These are phyloP conservation scores for Drosophila merina DNA, from an alignment of 2,888 invertebrate species.

Conservation along the genomic window DNA sequence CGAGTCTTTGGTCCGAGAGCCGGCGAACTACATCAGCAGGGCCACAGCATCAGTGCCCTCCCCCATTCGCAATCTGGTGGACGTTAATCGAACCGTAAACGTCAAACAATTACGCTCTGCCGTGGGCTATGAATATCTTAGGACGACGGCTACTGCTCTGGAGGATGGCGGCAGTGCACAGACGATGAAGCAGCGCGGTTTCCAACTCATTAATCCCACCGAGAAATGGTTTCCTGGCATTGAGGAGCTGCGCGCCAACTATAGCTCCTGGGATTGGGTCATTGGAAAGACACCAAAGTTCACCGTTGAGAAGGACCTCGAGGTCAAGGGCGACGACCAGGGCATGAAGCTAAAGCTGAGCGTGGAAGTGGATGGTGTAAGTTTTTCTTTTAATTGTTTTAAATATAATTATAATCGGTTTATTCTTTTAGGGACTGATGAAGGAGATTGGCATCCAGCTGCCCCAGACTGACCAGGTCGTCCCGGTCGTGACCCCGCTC, in stretches of 20 bases:
- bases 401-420: not conserved
- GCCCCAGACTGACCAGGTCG: slow-evolving; percentile 81
- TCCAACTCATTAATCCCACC: slow-evolving; percentile 93
- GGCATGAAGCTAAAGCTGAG: slow-evolving; percentile 86
- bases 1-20: slow-evolving; percentile 89
- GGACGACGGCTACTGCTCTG: slow-evolving; percentile 88
- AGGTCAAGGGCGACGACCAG: slow-evolving; percentile 84
- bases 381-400: not conserved
- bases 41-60: slow-evolving; percentile 94
- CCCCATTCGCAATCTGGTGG: slow-evolving; percentile 92
- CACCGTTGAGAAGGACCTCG: slow-evolving; percentile 85
- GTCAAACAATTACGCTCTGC: slow-evolving; percentile 90
- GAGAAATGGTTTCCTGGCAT: slow-evolving; percentile 95
- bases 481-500: slow-evolving; percentile 83
- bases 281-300: slow-evolving; percentile 95
- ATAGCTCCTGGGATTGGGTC: slow-evolving; percentile 94
- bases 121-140: slow-evolving; percentile 92
- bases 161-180: slow-evolving; percentile 90
- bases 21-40: slow-evolving; percentile 92
- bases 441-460: slow-evolving; percentile 80
- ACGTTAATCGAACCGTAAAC: slow-evolving; percentile 89
- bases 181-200: slow-evolving; percentile 91
- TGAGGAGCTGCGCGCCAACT: slow-evolving; percentile 87
- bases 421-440: slow-evolving; percentile 80
- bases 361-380: slow-evolving; percentile 84